Evolutionary conservation across 1,140 invertebrate genomes (phyloP).

Genomic region (Polypedilum pembai): DNA sequence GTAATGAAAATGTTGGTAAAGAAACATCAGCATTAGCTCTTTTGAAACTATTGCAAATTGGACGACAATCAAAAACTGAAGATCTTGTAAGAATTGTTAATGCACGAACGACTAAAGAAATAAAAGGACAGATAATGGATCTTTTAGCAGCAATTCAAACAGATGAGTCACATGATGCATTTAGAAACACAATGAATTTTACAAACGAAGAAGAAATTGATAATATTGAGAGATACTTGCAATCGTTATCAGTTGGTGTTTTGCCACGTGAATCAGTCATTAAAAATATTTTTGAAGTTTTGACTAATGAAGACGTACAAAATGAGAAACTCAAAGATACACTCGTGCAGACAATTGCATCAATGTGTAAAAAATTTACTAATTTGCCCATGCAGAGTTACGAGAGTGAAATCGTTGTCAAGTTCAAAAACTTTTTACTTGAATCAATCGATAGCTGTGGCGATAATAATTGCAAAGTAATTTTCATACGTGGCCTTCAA

Average conservation of each 20-base stretch:
- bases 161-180: slow-evolving; percentile 55
- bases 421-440: slow-evolving; percentile 46
- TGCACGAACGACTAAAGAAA: slow-evolving; percentile 46
- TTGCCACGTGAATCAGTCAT: slow-evolving; percentile 53
- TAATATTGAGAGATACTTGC: slow-evolving; percentile 62
- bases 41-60: slow-evolving; percentile 52
- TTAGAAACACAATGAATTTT: slow-evolving; percentile 55
- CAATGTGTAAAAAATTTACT: slow-evolving; percentile 49
- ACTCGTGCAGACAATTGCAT: slow-evolving; percentile 54
- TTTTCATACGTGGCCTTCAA: slow-evolving; percentile 57
- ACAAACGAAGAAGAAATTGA: slow-evolving; percentile 50
- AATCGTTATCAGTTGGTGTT: slow-evolving; percentile 58
- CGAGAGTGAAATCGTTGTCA: slow-evolving; percentile 42
- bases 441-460: slow-evolving; percentile 50
- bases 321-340: slow-evolving; percentile 57
- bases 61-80: slow-evolving; percentile 49
- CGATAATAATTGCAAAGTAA: slow-evolving; percentile 49
- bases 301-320: slow-evolving; percentile 44
- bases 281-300: slow-evolving; percentile 49
- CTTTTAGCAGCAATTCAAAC: slow-evolving; percentile 63
- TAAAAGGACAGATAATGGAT: slow-evolving; percentile 57
- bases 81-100: slow-evolving; percentile 56
- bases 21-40: slow-evolving; percentile 56
- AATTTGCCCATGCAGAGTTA: slow-evolving; percentile 32
- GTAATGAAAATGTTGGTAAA: slow-evolving; percentile 52